phyloP scores from a whole-genome alignment of 2,113 vertebrate species.

The Nycticorax nycticorax region DNA sequence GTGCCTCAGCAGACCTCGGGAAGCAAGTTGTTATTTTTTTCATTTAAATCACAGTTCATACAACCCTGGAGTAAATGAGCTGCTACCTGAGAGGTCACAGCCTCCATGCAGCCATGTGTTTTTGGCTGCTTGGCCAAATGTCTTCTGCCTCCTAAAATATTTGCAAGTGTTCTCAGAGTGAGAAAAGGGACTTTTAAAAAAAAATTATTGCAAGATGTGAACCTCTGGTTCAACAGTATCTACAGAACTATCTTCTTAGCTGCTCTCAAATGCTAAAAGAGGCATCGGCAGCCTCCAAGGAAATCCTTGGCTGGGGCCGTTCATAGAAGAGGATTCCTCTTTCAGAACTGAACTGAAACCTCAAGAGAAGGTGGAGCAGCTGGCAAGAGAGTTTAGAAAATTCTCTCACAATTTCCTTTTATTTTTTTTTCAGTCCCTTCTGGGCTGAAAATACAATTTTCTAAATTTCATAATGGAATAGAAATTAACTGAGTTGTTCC shows the following conservation, averaged over 20 bases:
- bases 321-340: neutral
- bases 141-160: neutral
- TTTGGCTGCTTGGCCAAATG: neutral
- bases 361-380: neutral
- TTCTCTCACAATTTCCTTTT: neutral
- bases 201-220: neutral
- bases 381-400: neutral
- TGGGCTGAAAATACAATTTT: neutral
- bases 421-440: neutral
- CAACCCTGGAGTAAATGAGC: neutral
- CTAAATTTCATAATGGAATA: neutral
- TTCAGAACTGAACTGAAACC: neutral
- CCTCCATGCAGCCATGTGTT: neutral
- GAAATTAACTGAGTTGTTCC: neutral
- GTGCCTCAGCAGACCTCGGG: neutral
- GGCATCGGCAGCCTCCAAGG: neutral
- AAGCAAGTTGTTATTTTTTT: neutral
- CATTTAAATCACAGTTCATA: slow-evolving; percentile 35
- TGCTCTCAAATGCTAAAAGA: neutral
- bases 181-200: neutral
- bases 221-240: neutral
- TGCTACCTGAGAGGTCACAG: neutral
- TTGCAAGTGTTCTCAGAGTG: neutral
- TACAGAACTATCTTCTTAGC: neutral
- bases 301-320: neutral